Evolutionary conservation across 2,888 invertebrate genomes (phyloP).

Genomic region (Lampropteryx suffumata): DNA sequence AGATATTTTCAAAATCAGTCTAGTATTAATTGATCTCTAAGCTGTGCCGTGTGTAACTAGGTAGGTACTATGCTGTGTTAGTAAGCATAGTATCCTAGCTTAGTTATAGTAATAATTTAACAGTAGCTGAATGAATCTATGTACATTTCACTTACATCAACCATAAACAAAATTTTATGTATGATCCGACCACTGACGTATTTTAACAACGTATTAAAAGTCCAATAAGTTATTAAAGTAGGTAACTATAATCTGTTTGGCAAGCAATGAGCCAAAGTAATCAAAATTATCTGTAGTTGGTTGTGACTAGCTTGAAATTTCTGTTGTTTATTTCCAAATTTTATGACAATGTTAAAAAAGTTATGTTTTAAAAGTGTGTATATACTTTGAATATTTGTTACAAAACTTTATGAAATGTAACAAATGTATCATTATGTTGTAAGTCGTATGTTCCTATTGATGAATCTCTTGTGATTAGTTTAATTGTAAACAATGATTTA

Average conservation of each 20-base stretch:
- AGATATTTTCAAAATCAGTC: neutral
- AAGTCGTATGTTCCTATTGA: conserved; percentile 54
- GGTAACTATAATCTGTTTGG: conserved; percentile 37
- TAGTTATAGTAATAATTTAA: too few relatives aligned
- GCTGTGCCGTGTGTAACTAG: too few relatives aligned
- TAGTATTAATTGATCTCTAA: neutral
- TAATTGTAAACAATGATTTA: conserved; percentile 17
- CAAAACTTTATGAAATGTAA: conserved; percentile 30
- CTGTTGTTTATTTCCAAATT: conserved; percentile 71
- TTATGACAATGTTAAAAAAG: conserved; percentile 62
- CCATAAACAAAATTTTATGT: too few relatives aligned
- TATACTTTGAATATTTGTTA: conserved; percentile 41
- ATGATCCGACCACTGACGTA: too few relatives aligned
- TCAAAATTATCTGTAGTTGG: conserved; percentile 61
- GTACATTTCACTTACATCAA: too few relatives aligned
- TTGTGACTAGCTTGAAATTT: conserved; percentile 68
- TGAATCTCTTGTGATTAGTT: conserved; percentile 57
- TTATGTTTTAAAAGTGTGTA: conserved; percentile 43
- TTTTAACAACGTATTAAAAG: too few relatives aligned
- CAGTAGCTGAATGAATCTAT: too few relatives aligned
- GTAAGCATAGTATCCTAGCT: too few relatives aligned
- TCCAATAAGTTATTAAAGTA: neutral
- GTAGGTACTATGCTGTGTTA: too few relatives aligned
- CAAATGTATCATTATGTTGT: conserved; percentile 32
- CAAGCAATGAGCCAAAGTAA: conserved; percentile 64